Percentiles rank a stretch among this genome's conserved stretches.
These are phyloP conservation scores for Typhlichthys eigenmanni DNA, from an alignment of 2,797 vertebrate genomes.

Conservation along the genomic window DNA sequence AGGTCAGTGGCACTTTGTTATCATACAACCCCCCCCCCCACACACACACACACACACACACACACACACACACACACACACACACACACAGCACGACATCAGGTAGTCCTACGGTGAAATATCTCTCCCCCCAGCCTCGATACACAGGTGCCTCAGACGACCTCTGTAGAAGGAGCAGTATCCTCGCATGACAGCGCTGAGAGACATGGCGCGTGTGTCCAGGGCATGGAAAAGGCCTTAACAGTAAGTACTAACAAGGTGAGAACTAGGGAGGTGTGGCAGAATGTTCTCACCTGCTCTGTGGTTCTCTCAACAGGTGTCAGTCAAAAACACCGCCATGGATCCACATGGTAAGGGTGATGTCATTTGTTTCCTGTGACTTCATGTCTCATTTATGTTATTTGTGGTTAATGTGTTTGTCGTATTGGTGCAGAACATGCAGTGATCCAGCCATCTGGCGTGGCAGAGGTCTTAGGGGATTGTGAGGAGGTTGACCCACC, in stretches of 20 bases:
- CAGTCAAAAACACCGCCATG: conserved; percentile 5
- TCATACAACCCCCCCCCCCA: background rate
- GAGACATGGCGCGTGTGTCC: background rate
- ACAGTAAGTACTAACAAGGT: conserved; percentile 22
- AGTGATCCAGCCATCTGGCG: conserved; percentile 43
- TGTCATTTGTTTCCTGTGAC: background rate
- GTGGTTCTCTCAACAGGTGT: conserved; percentile 27
- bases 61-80: background rate
- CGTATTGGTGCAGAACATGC: conserved; percentile 29
- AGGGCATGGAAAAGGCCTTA: background rate
- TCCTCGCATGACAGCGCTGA: conserved; percentile 20
- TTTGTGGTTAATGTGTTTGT: conserved; percentile 3
- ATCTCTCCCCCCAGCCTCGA: too few species aligned
- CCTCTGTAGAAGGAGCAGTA: background rate
- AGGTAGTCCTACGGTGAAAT: too few species aligned
- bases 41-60: too few species aligned
- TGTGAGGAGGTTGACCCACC: conserved; percentile 7
- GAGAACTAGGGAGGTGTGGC: background rate
- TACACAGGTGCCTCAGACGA: too few species aligned
- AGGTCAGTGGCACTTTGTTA: conserved; percentile 42
- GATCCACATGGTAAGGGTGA: conserved; percentile 48
- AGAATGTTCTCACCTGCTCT: conserved; percentile 6
- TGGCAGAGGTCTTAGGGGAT: conserved; percentile 3
- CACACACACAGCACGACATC: background rate
- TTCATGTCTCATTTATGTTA: background rate